Evolutionary conservation across 2,888 invertebrate species (phyloP), one percentile per base, ranked within the genome.

Genomic region (Drosophila histrio): DNA sequence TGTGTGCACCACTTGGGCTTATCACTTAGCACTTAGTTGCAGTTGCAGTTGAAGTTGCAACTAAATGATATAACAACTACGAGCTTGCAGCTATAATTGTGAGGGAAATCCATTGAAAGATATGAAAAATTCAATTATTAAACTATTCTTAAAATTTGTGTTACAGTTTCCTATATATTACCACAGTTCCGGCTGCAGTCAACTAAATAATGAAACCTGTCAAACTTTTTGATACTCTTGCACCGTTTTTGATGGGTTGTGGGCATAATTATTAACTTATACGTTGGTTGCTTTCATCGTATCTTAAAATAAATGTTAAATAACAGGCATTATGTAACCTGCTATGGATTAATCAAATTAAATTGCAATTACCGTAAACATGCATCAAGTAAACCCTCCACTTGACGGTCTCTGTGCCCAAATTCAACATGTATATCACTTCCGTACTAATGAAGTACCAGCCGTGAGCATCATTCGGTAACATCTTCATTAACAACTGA

Each of bases 401-500:
- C 41, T 56, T 53, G 43, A 28, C 52, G 50, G 53, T 47, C 46
- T 53, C 60, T 26, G 24, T 43, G 70, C 13, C 47, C 70, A 70
- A 30, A 76, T 49, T 64, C 53, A 47, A 52, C 73, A 86, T 72
- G 69, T 84, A 72, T 81, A 87, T 84, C 81, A 87, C 85, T 87
- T 81, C 81, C 81, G 87, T 84, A 84, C 74, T 84, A 82, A 82
- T 87, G 81, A 70, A 84, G 70, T 64, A 59, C 60, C 59, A 56
- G 65, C 63, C 57, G 28, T 62, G 36, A 68, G 52, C 73, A 58
- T 53, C 71, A 66, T 58, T 60, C 57, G 62, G 56, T 64, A 77
- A 82, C 85, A 82, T 85, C 87, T 87, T 87, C 82, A 82, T 87
- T 87, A 82, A 61, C 79, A 82, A 24, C 61, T 44, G 34, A 28